Percentiles rank a stretch among this genome's conserved stretches.
Conservation (phyloP, 2,797 vertebrate species). For the Arremon brunneinucha region DNA sequence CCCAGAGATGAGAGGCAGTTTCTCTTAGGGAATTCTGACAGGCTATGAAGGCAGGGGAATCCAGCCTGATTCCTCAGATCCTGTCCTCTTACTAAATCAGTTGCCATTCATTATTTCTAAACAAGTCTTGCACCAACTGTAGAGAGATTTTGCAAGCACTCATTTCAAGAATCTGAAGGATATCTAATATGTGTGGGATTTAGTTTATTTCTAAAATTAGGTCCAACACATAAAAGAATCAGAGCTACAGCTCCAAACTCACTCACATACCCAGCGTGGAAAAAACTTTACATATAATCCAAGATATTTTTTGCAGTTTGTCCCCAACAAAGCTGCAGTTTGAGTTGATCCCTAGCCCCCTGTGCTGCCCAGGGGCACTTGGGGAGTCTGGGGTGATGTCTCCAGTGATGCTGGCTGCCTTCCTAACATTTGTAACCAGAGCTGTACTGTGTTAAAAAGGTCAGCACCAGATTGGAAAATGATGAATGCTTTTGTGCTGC, state of each 20-base stretch:
- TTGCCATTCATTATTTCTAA: not conserved
- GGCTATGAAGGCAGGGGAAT: not conserved
- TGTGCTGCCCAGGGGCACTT: not conserved
- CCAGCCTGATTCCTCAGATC: not conserved
- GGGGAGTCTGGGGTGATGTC: not conserved
- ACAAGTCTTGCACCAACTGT: not conserved
- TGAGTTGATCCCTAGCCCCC: not conserved
- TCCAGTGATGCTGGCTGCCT: not conserved
- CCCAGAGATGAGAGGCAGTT: not conserved
- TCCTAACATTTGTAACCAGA: not conserved
- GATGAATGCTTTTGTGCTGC: conserved; percentile 17
- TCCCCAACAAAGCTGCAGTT: not conserved
- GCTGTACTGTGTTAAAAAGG: not conserved
- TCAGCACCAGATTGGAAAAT: not conserved
- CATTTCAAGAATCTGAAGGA: not conserved
- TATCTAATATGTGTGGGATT: not conserved
- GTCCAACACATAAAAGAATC: not conserved
- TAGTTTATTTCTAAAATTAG: not conserved
- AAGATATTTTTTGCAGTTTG: not conserved
- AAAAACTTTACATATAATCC: not conserved
- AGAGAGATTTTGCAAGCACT: not conserved
- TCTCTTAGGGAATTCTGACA: not conserved
- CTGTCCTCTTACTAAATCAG: not conserved
- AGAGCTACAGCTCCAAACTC: not conserved
- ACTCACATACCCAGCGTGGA: not conserved